Percentiles rank a stretch among this genome's conserved stretches.
phyloP scores from a whole-genome alignment of 2,113 vertebrate genomes.

The Barnardius zonarius region DNA sequence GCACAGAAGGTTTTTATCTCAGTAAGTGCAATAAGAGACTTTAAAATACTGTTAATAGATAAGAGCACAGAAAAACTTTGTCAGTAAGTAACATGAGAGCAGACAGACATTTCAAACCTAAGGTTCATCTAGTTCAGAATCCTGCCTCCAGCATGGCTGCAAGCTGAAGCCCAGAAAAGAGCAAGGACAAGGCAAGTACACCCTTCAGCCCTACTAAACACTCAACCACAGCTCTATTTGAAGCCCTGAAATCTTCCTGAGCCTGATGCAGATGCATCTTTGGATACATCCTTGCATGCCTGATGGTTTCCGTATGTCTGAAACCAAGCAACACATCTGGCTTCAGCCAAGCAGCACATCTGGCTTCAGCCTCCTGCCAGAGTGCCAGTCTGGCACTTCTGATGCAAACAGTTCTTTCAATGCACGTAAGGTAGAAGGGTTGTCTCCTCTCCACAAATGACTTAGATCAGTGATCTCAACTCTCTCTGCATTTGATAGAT shows the following conservation, averaged over 20 bases:
- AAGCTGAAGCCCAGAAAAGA: background rate
- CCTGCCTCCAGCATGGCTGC: background rate
- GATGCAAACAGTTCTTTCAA: background rate
- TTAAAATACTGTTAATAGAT: background rate
- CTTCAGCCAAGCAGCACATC: background rate
- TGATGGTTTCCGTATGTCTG: background rate
- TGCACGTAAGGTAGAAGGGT: background rate
- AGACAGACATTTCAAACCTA: background rate
- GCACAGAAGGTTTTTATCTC: slow-evolving; percentile 28
- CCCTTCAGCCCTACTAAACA: background rate
- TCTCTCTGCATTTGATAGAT: background rate
- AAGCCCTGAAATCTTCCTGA: background rate
- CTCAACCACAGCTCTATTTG: background rate
- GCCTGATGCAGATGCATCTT: background rate
- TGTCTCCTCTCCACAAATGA: background rate
- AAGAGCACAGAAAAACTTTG: background rate
- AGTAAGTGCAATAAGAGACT: background rate
- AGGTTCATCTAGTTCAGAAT: background rate
- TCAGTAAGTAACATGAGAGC: background rate
- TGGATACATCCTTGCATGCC: background rate
- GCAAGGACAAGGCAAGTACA: background rate
- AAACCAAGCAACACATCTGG: background rate
- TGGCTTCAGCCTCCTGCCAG: background rate
- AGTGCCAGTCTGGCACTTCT: background rate
- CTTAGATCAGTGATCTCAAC: background rate